A percentile compares a stretch with the other conserved stretches of the same genome.
These are phyloP conservation scores for Petromus typicus DNA, from an alignment of 2,113 vertebrate species.

Conservation along the genomic window DNA sequence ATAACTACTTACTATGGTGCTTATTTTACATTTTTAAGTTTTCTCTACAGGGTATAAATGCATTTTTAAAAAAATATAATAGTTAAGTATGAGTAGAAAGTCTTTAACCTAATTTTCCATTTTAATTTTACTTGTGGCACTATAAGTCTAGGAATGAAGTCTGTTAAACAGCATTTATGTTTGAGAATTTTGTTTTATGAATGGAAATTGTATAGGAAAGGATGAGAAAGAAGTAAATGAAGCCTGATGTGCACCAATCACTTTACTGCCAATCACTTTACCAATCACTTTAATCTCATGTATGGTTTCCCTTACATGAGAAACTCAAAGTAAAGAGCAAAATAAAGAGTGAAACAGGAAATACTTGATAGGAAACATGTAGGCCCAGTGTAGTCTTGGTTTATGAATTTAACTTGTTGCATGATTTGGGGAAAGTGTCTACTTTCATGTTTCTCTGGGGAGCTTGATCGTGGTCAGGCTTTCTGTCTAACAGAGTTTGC, in stretches of 20 bases:
- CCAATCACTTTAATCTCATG: neutral
- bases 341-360: neutral
- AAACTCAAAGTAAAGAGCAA: neutral
- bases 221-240: neutral
- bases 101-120: constrained; percentile 42
- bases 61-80: constrained; percentile 38
- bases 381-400: neutral
- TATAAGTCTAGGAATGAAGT: constrained; percentile 5
- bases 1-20: constrained; percentile 56
- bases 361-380: neutral
- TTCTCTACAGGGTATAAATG: constrained; percentile 5
- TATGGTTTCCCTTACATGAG: neutral
- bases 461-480: neutral
- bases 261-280: too few relatives aligned
- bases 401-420: neutral
- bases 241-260: neutral
- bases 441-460: neutral
- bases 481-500: neutral
- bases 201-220: neutral
- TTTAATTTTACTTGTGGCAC: constrained; percentile 5
- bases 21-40: constrained; percentile 23
- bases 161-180: neutral
- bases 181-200: neutral
- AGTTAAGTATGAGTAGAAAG: constrained; percentile 33
- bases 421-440: neutral